Evolutionary conservation across 2,113 vertebrate species (phyloP), one percentile per base, ranked within the genome.

Genomic region (Rhinogobius similis): DNA sequence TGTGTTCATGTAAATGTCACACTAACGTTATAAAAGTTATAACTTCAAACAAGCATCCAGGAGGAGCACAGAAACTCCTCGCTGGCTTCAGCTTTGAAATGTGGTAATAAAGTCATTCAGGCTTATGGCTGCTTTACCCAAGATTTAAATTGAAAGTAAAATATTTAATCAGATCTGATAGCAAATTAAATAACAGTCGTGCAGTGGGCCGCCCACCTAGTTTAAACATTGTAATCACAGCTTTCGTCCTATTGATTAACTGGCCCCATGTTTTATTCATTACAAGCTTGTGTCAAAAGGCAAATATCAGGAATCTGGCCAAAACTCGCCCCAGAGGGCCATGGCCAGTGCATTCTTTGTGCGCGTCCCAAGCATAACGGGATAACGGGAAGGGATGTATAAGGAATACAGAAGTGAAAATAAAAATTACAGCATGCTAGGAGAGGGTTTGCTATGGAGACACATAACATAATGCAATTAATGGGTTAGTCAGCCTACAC

Each of bases 241-340:
- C 67, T 87, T 83, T 81, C 67, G 62, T 67, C 41, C 62, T 74
- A 86, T 89, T 62, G 86, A 90, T 89, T 68, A 23, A 23, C 68
- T 36, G 29, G 6, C 27, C 69, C 29, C 43, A 84, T 89, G 81
- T 77, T 76, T 90, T 86, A 90, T 89, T 91, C 83, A 90, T 81
- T 76, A 56, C 24, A 69, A 73, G 61, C 27, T 62, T 68, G 76
- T 78, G 70, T 62, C 39, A 39, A 66, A 72, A 63, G 62, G 78
- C 65, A 85, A 88, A 89, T 86, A 76, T 73, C 85, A 87, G 80
- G 80, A 53, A 87, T 80, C 81, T 65, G 70, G 71, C 84, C 84
- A 88, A 82, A 58, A 58, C 14, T 1, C 2, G 21, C 23, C 23
- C 4, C 23, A 55, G 23, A 55, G 52, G 52, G 23, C 26, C 52